Base-by-base conservation (phyloP, 2,888 invertebrate genomes). In the Oligia fasciuncula region DNA sequence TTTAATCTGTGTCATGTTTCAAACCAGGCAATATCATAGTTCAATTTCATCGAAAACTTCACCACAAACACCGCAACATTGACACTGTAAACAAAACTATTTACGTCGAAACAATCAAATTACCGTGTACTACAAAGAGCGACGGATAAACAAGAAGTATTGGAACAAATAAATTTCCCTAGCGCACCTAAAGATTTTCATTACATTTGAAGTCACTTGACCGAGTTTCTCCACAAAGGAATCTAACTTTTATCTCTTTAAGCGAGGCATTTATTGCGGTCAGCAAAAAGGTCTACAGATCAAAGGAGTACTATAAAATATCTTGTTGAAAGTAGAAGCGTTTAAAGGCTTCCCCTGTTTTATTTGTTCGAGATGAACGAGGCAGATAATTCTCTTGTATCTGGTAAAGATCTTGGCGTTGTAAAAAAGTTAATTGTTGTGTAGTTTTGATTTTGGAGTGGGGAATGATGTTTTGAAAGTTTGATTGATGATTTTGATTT, bases 191-290 rank as follows among this genome's bases (percentile, higher is more conserved):
- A 93, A 93, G 92, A 94, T 93, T 95, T 96, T 95, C 95, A 96
- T 96, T 95, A 94, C 94, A 92, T 93, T 91, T 91, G 89, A 90
- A 93, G 93, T 94, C 92, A 93, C 93, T 94, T 94, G 95, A 93
- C 93, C 93, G 94, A 93, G 91, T 93, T 94, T 89, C 87, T 81
- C 85, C 91, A 94, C 95, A 96, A 95, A 95, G 94, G 93, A 93
- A 92, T 93, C 91, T 91, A 92, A 94, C 93, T 95, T 96, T 96
- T 94, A 95, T 95, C 94, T 94, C 91, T 93, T 94, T 93, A 93
- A 93, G 91, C 90, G 87, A 90, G 92, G 93, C 94, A 94, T 95
- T 96, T 95, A 96, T 95, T 95, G 95, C 94, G 94, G 94, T 92
- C 94, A 94, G 93, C 92, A 85, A 76, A 93, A 94, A 94, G 93